phyloP scores from a whole-genome alignment of 2,113 vertebrate species.

The Eptesicus fuscus region DNA sequence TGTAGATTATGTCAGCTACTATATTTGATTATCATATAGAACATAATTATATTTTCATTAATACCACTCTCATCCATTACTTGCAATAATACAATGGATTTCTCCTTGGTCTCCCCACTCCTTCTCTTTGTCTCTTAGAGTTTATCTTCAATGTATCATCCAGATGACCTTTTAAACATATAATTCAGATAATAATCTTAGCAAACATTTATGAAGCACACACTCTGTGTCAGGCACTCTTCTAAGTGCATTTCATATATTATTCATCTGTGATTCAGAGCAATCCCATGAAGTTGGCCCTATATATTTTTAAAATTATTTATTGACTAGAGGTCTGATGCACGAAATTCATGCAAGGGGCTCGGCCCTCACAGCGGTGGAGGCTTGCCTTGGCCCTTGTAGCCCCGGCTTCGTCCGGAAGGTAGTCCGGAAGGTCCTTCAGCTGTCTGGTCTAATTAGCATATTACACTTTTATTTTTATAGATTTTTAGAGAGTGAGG shows the following conservation, averaged over 20 bases:
- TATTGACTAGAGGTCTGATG: neutral
- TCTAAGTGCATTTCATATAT: neutral
- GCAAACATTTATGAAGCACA: neutral
- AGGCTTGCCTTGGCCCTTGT: too few relatives aligned
- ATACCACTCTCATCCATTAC: neutral
- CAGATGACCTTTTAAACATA: neutral
- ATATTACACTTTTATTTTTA: neutral
- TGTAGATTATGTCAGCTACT: neutral
- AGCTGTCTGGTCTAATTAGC: too few relatives aligned
- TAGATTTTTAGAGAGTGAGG: neutral
- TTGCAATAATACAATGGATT: neutral
- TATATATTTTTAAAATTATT: neutral
- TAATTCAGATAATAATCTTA: neutral
- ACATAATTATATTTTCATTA: neutral
- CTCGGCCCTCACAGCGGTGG: too few relatives aligned
- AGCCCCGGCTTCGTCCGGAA: too few relatives aligned
- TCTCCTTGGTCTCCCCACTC: neutral
- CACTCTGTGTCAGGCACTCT: neutral
- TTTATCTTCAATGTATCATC: neutral
- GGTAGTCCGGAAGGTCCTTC: too few relatives aligned
- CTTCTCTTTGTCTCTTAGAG: neutral
- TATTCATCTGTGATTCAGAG: neutral
- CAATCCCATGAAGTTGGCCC: neutral
- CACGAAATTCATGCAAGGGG: too few relatives aligned
- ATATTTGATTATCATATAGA: neutral